These are phyloP conservation scores for Aphidoletes aphidimyza DNA, from an alignment of 2,888 invertebrate species.

Conservation along the genomic window DNA sequence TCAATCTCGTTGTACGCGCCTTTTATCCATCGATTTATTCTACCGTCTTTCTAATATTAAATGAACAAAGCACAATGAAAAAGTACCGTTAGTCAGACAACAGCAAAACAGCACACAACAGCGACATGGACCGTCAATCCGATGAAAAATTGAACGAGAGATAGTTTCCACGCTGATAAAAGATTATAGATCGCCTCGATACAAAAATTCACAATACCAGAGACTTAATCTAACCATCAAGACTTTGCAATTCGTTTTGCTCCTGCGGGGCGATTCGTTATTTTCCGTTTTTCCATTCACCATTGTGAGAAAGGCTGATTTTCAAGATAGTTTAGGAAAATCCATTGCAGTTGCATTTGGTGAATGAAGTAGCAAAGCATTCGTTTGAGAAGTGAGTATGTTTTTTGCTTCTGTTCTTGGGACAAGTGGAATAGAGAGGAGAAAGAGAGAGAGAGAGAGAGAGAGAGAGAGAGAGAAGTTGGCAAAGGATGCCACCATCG, in stretches of 20 bases:
- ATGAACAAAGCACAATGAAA: neutral
- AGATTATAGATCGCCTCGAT: slow-evolving; percentile 31
- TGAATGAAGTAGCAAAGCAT: neutral
- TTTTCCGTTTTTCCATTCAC: neutral
- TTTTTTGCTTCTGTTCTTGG: neutral
- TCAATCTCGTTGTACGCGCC: slow-evolving; percentile 32
- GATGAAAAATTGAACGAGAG: slow-evolving; percentile 23
- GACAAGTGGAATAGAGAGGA: no score
- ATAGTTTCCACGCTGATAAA: neutral
- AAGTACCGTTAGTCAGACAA: neutral
- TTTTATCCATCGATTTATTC: slow-evolving; percentile 40
- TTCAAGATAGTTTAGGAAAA: neutral
- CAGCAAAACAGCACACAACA: neutral
- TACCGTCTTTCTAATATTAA: slow-evolving; percentile 34
- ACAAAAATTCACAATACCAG: slow-evolving; percentile 2
- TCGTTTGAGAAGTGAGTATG: neutral
- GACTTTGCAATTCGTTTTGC: neutral
- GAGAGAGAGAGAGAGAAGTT: neutral
- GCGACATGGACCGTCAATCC: neutral
- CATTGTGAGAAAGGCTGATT: neutral
- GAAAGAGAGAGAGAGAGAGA: neutral
- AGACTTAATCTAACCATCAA: slow-evolving; percentile 7
- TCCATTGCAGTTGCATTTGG: neutral
- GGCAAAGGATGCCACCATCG: neutral
- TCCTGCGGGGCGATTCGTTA: no score